Percentiles rank a stretch among this genome's conserved stretches.
phyloP scores from a whole-genome alignment of 64 coral and sea anemone genomes.

The Pocillopora damicornis region DNA sequence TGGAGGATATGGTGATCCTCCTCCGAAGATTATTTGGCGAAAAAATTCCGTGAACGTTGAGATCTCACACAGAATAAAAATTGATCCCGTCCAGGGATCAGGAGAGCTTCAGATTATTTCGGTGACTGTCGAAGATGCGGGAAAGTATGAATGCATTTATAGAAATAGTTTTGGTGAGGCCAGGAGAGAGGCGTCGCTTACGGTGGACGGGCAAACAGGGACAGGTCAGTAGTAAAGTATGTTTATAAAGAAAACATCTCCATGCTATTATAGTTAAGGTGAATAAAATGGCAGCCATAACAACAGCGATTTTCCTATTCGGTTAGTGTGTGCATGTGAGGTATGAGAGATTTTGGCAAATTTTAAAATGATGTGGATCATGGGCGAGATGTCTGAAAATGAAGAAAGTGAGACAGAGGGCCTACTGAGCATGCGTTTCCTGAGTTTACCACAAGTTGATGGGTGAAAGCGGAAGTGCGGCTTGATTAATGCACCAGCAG shows the following conservation, averaged over 20 bases:
- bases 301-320: too few relatives aligned
- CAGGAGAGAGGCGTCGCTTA: not conserved
- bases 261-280: too few relatives aligned
- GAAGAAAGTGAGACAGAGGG: too few relatives aligned
- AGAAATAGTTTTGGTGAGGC: conserved; percentile 3
- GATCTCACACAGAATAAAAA: not conserved
- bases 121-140: not conserved
- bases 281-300: too few relatives aligned
- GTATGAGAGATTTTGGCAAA: too few relatives aligned
- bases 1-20: conserved; percentile 42
- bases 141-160: conserved; percentile 17
- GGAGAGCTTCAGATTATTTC: not conserved
- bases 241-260: not conserved
- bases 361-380: too few relatives aligned
- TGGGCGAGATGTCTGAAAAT: too few relatives aligned
- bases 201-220: conserved; percentile 11
- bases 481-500: too few relatives aligned
- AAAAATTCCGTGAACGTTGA: conserved; percentile 33
- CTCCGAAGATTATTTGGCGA: conserved; percentile 46
- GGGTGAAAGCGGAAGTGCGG: too few relatives aligned
- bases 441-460: too few relatives aligned
- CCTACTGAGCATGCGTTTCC: too few relatives aligned
- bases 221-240: not conserved
- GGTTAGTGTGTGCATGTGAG: too few relatives aligned
- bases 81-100: not conserved